Evolutionary conservation across 2,888 invertebrate genomes (phyloP).

Genomic region (Dendrolimus houi): DNA sequence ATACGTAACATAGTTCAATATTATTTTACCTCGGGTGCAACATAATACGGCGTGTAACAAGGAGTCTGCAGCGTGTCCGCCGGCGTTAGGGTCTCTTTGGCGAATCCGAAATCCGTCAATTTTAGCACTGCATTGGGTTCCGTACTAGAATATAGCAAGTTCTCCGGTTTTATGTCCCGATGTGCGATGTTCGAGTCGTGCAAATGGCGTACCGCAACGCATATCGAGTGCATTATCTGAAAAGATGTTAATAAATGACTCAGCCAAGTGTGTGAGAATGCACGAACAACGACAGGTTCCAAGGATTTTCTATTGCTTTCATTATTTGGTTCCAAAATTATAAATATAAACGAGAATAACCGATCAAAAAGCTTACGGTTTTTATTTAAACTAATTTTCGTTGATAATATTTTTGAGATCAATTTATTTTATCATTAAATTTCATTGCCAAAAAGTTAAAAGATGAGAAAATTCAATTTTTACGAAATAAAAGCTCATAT

Average conservation of each 20-base stretch:
- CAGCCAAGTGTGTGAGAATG: too few relatives aligned
- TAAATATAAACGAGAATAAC: too few relatives aligned
- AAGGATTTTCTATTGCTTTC: too few relatives aligned
- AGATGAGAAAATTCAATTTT: too few relatives aligned
- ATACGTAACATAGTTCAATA: too few relatives aligned
- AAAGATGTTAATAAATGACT: constrained; percentile 2
- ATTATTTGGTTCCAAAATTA: neutral
- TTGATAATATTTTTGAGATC: too few relatives aligned
- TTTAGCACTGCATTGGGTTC: constrained; percentile 90
- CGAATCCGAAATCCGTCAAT: constrained; percentile 99
- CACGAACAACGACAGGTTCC: too few relatives aligned
- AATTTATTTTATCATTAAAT: too few relatives aligned
- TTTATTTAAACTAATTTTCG: too few relatives aligned
- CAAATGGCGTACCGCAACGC: constrained; percentile 94
- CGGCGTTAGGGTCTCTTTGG: constrained; percentile 90
- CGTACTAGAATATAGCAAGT: constrained; percentile 90
- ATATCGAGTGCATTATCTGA: constrained; percentile 97
- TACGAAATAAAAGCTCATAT: too few relatives aligned
- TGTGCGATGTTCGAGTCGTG: constrained; percentile 98
- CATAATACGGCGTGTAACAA: constrained; percentile 99
- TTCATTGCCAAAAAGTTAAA: too few relatives aligned
- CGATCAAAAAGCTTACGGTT: too few relatives aligned
- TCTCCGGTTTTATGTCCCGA: constrained; percentile 98
- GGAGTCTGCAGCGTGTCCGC: constrained; percentile 96
- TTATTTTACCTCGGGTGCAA: constrained; percentile 76